Evolutionary conservation across 2,888 invertebrate genomes (phyloP), one percentile per base, ranked within the genome.

Genomic region (Eucera pruinosa): DNA sequence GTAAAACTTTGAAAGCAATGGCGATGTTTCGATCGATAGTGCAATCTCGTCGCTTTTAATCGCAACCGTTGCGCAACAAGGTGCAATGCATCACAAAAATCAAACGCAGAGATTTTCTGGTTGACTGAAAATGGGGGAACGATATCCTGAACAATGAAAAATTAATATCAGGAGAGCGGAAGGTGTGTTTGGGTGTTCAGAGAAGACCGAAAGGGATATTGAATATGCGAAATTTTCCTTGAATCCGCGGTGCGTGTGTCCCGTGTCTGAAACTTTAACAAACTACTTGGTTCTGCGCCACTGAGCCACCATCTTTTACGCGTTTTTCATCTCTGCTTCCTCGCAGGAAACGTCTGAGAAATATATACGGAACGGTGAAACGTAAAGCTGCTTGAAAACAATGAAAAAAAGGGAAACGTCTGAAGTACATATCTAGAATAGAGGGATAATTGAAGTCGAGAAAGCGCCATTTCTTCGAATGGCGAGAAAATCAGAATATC

Each of bases 401-500:
- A n/a, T n/a, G n/a, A n/a, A n/a, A n/a, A n/a, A n/a, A n/a, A n/a
- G n/a, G n/a, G n/a, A n/a, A n/a, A n/a, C n/a, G n/a, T n/a, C n/a
- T n/a, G n/a, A n/a, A n/a, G n/a, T n/a, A n/a, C n/a, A n/a, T n/a
- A n/a, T n/a, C 9, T 13, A 2, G 23, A 36, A 9, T 61, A 7
- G 7, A 27, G 9, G 39, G 13, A 55, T 50, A 39, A 55, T n/a
- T 33, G 62, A 36, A 50, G 18, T 41, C 45, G 54, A 68, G 67
- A 68, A 67, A 75, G 58, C 13, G 41, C 47, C 47, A 23, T 71
- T 73, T 58, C 68, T 30, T 52, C 39, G 43, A 67, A 70, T 62
- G 66, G 9, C 61, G 43, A 66, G 76, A 82, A 81, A 86, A 87
- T 81, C 82, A 70, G 47, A 78, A 75, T 83, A 85, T 82, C 85